Conservation (phyloP, 1,140 invertebrate species). For the Gryllus bimaculatus region DNA sequence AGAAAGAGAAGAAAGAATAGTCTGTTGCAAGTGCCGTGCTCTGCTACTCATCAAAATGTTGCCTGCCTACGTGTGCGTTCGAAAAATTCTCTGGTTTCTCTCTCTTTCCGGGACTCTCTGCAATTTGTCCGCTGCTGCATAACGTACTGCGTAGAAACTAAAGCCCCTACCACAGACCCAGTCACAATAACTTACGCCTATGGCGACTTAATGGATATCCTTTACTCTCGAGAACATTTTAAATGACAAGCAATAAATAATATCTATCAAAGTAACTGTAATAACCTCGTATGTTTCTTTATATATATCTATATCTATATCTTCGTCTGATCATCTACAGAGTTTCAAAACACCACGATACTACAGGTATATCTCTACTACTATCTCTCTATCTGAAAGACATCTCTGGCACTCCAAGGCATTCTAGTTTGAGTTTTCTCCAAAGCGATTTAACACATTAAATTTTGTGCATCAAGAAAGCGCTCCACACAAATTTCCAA, state of each 20-base stretch:
- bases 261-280: too few relatives aligned
- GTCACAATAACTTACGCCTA: conserved; percentile 63
- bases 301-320: too few relatives aligned
- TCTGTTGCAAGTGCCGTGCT: conserved; percentile 78
- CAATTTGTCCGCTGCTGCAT: conserved; percentile 67
- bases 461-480: conserved; percentile 63
- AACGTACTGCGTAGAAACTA: conserved; percentile 56
- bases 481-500: conserved; percentile 64
- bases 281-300: too few relatives aligned
- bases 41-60: conserved; percentile 84
- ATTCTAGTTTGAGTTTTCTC: conserved; percentile 13
- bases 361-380: not conserved
- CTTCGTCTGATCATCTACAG: too few relatives aligned
- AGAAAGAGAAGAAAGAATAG: conserved; percentile 63
- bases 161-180: conserved; percentile 61
- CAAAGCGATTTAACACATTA: conserved; percentile 49
- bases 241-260: not conserved
- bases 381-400: not conserved
- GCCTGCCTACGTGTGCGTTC: conserved; percentile 65
- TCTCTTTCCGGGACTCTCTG: conserved; percentile 73
- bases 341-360: not conserved
- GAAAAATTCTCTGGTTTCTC: conserved; percentile 65
- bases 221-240: conserved; percentile 60
- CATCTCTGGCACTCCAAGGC: conserved; percentile 4
- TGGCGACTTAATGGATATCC: conserved; percentile 72